Conservation (phyloP, 2,888 invertebrate species). For the Branchinecta sandiegonensis region DNA sequence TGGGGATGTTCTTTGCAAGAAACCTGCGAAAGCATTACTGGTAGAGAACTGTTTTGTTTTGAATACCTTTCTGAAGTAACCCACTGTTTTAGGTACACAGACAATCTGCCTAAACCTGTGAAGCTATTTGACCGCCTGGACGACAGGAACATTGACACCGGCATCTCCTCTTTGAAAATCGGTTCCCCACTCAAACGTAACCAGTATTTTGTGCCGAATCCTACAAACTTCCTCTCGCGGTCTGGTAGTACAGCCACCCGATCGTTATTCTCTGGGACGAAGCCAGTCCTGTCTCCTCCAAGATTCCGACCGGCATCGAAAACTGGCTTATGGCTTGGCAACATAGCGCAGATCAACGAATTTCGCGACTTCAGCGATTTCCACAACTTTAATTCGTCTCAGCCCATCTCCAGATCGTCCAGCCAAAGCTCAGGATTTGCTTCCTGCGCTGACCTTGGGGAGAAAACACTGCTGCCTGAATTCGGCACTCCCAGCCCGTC, state of each 20-base stretch:
- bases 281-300: not conserved
- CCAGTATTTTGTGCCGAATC: constrained; percentile 13
- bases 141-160: not conserved
- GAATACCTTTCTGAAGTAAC: not conserved
- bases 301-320: not conserved
- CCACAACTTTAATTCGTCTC: not conserved
- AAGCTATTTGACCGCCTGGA: constrained; percentile 10
- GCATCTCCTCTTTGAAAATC: not conserved
- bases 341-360: not conserved
- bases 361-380: constrained; percentile 10
- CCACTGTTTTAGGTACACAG: not conserved
- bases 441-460: constrained; percentile 9
- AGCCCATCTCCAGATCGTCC: constrained; percentile 20
- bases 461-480: not conserved
- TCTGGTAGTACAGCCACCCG: not conserved
- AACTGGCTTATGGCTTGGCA: not conserved
- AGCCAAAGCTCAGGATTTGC: constrained; percentile 24
- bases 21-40: too few relatives aligned
- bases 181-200: not conserved
- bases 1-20: too few relatives aligned
- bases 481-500: not conserved
- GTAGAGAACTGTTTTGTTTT: too few relatives aligned
- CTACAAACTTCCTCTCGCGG: not conserved
- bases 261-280: not conserved
- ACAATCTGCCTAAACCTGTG: not conserved